These are phyloP conservation scores for Ectropis grisescens DNA, from an alignment of 1,140 invertebrate genomes.

Conservation along the genomic window DNA sequence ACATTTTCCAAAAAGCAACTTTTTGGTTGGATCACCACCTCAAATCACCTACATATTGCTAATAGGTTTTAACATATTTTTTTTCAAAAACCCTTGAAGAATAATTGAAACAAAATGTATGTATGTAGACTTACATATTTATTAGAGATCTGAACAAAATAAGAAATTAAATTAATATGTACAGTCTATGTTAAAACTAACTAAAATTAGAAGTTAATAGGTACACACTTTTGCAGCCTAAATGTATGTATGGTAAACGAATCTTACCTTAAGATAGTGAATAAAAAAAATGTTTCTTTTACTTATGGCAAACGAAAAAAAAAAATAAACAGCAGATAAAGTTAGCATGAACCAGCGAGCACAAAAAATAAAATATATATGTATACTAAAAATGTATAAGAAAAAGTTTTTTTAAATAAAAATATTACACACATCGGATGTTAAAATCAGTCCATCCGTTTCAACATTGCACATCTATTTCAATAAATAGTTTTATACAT, in stretches of 20 bases:
- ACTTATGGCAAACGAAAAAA: conserved; percentile 45
- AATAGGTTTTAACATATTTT: no score
- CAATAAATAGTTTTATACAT: conserved; percentile 47
- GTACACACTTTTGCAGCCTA: conserved; percentile 61
- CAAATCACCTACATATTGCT: no score
- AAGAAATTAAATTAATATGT: conserved; percentile 69
- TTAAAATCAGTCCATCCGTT: conserved; percentile 58
- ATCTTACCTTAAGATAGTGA: conserved; percentile 22
- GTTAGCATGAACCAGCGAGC: conserved; percentile 8
- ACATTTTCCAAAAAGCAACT: no score
- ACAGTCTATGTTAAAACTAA: conserved; percentile 69
- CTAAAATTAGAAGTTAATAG: conserved; percentile 66
- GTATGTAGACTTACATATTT: conserved; percentile 65
- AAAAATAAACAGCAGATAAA: conserved; percentile 32
- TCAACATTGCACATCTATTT: conserved; percentile 44
- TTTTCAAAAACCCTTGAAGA: no score
- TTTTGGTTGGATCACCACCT: no score
- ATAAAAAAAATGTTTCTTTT: conserved; percentile 1
- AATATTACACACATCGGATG: conserved; percentile 39
- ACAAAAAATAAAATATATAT: no score
- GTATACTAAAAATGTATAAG: no score
- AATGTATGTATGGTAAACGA: conserved; percentile 39
- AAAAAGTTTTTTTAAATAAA: no score
- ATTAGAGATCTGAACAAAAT: conserved; percentile 71
- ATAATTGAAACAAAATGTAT: no score